Conservation (phyloP, 1,140 invertebrate genomes). For the Drosophila nasuta region DNA sequence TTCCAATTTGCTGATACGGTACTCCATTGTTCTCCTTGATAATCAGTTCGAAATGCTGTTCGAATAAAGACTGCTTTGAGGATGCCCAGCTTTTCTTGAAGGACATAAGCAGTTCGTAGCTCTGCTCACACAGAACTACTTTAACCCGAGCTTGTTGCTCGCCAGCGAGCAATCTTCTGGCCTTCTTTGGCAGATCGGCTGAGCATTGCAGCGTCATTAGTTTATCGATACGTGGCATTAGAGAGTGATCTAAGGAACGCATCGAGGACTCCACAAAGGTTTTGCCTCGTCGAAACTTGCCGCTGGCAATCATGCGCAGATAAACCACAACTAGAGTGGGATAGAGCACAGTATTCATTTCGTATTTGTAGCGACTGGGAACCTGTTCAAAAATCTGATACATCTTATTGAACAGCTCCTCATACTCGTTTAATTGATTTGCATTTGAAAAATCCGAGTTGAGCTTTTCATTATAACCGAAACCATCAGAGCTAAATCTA, state of each 20-base stretch:
- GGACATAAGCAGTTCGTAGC: neutral
- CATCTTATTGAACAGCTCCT: conserved; percentile 25
- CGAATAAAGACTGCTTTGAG: conserved; percentile 21
- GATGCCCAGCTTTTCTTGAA: conserved; percentile 27
- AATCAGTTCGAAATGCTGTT: conserved; percentile 29
- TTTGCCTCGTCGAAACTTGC: conserved; percentile 17
- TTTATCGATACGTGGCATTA: conserved; percentile 34
- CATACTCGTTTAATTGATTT: conserved; percentile 27
- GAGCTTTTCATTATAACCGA: neutral
- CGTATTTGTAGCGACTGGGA: conserved; percentile 45
- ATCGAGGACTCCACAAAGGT: conserved; percentile 14
- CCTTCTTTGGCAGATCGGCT: conserved; percentile 31
- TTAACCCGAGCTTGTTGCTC: conserved; percentile 19
- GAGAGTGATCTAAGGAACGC: conserved; percentile 43
- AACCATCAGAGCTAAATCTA: neutral
- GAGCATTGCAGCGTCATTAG: conserved; percentile 27
- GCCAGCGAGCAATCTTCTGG: conserved; percentile 36
- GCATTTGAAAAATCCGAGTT: neutral
- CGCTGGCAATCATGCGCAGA: conserved; percentile 42
- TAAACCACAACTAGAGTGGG: conserved; percentile 46
- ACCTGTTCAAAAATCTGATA: neutral
- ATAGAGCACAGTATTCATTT: conserved; percentile 45
- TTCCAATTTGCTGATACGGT: conserved; percentile 14
- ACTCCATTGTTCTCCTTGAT: neutral
- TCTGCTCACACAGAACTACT: conserved; percentile 23